Base-by-base conservation (phyloP, 2,888 invertebrate species). In the Brachynemurus nebulosus region DNA sequence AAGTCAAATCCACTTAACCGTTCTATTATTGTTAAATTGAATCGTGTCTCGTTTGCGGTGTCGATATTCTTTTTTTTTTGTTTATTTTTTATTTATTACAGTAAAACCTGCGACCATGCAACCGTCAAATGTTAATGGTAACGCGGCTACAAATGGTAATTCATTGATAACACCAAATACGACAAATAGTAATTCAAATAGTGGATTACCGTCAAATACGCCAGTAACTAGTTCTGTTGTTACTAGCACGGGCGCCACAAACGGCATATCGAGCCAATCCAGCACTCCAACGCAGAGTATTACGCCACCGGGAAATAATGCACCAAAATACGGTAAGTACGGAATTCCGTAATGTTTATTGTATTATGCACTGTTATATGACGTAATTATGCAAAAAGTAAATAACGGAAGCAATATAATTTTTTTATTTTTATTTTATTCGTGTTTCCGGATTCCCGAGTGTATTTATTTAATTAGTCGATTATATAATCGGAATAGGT, bases 261-360 rank as follows among this genome's bases (percentile, higher is more conserved):
- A 59, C 47, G 53, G 56, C 23, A 56, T 55, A 45, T 25, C 27
- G 12, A 44, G 44, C 27, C 44, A 44, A 21, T 25, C 44, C 4
- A 44, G 44, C 19, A 54, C 50, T 33, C 55, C 54, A 20, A 51
- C 57, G 23, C 61, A 62, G 49, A 59, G 58, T 43, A 59, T 60
- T 38, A 60, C 64, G 27, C 64, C 65, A 33, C 62, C 60, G 4
- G 59, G 59, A 44, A 65, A 64, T 51, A 68, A 67, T 55, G 69
- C 68, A 33, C 70, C 70, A 2, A 71, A 70, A 57, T 70, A 67
- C 57, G 76, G 67, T 64, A 51, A 56, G 57, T 55, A 20, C 9
- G 9, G 27, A 27, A 27, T n/a, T 27, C 11, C 12, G 27, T 27
- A n/a, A n/a, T n/a, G n/a, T n/a, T n/a, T n/a, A n/a, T n/a, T n/a